phyloP scores from a whole-genome alignment of 2,113 vertebrate genomes.

The Acrocephalus arundinaceus region DNA sequence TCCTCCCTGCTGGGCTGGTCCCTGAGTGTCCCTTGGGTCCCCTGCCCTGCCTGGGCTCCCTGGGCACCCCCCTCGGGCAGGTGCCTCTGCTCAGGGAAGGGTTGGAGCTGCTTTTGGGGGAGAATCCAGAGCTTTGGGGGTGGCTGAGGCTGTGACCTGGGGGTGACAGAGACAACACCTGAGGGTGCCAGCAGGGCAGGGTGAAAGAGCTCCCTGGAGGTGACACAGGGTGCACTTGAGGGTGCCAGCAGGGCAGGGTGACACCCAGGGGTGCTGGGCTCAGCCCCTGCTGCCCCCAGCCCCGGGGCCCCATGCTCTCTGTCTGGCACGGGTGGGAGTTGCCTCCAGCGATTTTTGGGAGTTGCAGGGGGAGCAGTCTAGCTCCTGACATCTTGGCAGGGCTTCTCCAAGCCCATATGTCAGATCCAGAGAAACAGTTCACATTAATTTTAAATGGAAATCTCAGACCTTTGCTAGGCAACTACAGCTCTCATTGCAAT shows the following conservation, averaged over 20 bases:
- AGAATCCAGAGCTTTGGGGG: too few species aligned
- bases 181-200: too few species aligned
- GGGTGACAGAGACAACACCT: too few species aligned
- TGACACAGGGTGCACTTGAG: too few species aligned
- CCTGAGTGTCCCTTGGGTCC: background rate
- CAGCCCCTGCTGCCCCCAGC: background rate
- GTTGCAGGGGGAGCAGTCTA: constrained; percentile 22
- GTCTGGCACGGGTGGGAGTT: background rate
- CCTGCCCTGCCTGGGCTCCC: too few species aligned
- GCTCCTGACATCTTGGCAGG: constrained; percentile 64
- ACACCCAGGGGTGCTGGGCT: too few species aligned
- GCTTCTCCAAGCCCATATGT: constrained; percentile 60
- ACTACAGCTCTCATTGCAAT: constrained; percentile 54
- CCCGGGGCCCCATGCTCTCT: background rate
- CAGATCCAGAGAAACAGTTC: constrained; percentile 41
- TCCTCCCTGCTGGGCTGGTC: background rate
- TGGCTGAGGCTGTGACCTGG: too few species aligned
- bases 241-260: too few species aligned
- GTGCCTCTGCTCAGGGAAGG: too few species aligned
- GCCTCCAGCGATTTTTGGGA: constrained; percentile 17
- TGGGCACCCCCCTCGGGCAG: too few species aligned
- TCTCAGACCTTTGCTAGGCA: constrained; percentile 66
- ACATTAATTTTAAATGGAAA: constrained; percentile 69
- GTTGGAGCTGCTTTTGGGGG: too few species aligned
- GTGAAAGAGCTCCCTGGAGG: too few species aligned